Base-by-base conservation (phyloP, 2,113 vertebrate species). In the Lasiurus cinereus region DNA sequence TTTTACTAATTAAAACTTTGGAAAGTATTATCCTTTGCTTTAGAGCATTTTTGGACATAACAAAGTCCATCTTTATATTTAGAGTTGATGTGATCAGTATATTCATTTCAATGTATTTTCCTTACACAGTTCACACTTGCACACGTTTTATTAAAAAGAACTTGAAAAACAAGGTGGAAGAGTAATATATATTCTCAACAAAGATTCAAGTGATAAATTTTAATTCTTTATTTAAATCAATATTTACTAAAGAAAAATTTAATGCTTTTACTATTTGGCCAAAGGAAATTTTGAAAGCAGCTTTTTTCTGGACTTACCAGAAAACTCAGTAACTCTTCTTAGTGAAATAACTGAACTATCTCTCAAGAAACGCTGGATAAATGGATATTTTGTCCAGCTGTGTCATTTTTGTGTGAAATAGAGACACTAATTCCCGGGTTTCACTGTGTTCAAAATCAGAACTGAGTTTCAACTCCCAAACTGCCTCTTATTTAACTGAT, bases 211-310 rank as follows among this genome's bases (percentile, higher is more conserved):
- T 84, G 77, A 62, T 83, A 93, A 72, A 48, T 83, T 94, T 93
- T 76, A 78, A 56, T 79, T 89, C 50, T 18, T 87, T 13, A 59
- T 92, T 94, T 93, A 88, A 86, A 88, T 82, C 74, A 90, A 78
- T 29, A 66, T 86, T 88, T 93, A 48, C 64, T 91, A 36, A 94
- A 83, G n/a, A 59, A 56, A 70, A 52, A 14, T 39, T 69, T 83
- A 79, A 46, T 73, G 24, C 31, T 69, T 6, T 72, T 76, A 83
- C 67, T 90, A 33, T 33, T 88, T 85, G 36, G 76, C 67, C 64
- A 83, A 83, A 87, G 52, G 43, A 91, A 85, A 62, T 54, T 93
- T 92, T 89, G 18, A 94, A 91, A 94, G 46, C 46, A 50, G n/a
- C 31, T 18, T 95, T 67, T 93, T 72, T 50, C 67, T 88, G n/a